Base-by-base conservation (phyloP, 2,797 vertebrate genomes). In the Gadopsis marmoratus region DNA sequence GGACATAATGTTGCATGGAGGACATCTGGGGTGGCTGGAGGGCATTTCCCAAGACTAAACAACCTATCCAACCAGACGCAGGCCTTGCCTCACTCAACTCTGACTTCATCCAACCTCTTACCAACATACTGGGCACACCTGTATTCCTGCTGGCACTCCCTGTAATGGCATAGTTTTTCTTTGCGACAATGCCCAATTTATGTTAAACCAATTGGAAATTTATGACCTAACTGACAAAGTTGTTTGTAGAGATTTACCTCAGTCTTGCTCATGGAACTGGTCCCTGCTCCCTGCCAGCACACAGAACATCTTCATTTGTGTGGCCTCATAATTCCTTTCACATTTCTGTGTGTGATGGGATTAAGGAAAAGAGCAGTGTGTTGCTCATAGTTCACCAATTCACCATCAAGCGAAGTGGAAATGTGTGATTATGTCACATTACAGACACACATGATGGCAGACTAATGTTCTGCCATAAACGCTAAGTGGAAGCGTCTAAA, bases 391-490 rank as follows among this genome's bases (percentile, higher is more conserved):
- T 26, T 26, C 17, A 69, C 43, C 29, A 64, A 64, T 11, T 59
- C 6, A 10, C 9, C 47, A 67, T 47, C 10, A 47, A 19, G 35
- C 14, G 7, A 43, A 63, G 14, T 31, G 53, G n/a, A 45, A 61
- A 45, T 63, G 23, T 31, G 70, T 54, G 55, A 73, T 66, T 21
- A 11, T 66, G 70, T 67, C 63, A 68, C 39, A 67, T 72, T 72
- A 47, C 23, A 71, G 37, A 43, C 37, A 50, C n/a, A 21, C 14
- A 35, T 50, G 68, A 62, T 76, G 19, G n/a, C 63, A 68, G 74
- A 73, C 37, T 41, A 50, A 72, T 51, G 58, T 16, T 55, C 45
- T n/a, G 37, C 16, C 45, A 76, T 70, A 53, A 70, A 45, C 45
- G 16, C 54, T 16, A 54, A 60, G 17, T 63, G 53, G 9, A 58